Evolutionary conservation across 2,113 vertebrate species (phyloP).

Genomic region (Gracilinanus agilis): DNA sequence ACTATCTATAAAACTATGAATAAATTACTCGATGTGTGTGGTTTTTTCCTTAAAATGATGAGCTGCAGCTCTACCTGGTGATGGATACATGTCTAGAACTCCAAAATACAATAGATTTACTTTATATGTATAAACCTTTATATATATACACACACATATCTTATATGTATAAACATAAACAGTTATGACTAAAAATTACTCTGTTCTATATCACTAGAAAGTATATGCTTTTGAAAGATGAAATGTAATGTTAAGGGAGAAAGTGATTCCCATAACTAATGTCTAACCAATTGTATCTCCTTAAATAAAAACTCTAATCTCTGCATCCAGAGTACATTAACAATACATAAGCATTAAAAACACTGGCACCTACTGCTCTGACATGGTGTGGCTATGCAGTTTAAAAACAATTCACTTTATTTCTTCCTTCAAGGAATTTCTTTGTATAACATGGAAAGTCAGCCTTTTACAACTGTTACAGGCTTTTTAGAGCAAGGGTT

Average conservation of each 20-base stretch:
- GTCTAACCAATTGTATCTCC: slow-evolving; percentile 3
- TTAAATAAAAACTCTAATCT: neutral
- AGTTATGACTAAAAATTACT: slow-evolving; percentile 6
- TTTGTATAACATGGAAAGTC: neutral
- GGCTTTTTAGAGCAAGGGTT: neutral
- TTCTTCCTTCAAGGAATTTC: neutral
- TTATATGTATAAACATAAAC: neutral
- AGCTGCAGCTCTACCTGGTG: neutral
- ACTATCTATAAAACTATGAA: neutral
- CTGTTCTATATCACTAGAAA: neutral
- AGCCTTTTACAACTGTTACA: neutral
- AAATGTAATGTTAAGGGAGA: neutral
- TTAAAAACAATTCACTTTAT: neutral
- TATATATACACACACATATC: no score
- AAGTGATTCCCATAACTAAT: slow-evolving; percentile 20
- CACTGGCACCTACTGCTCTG: neutral
- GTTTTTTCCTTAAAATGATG: neutral
- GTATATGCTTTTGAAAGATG: neutral
- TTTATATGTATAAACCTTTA: neutral
- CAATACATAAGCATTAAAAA: neutral
- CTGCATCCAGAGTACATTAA: neutral
- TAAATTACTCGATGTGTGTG: neutral
- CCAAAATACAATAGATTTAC: neutral
- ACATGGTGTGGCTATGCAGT: neutral
- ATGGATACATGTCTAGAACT: neutral